Conservation (phyloP, 2,113 vertebrate species). For the Lycaon pictus region DNA sequence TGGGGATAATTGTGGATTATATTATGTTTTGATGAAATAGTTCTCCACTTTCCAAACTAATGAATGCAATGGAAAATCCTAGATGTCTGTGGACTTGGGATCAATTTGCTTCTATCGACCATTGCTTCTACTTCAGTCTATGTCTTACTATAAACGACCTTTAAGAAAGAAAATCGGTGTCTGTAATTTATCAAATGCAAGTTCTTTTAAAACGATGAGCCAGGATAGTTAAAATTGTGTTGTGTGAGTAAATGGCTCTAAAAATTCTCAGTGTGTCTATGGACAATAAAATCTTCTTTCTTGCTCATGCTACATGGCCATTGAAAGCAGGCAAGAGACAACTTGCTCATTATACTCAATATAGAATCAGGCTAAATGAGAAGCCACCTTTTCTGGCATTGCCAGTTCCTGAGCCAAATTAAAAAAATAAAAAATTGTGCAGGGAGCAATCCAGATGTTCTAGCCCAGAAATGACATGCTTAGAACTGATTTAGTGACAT, state of each 20-base stretch:
- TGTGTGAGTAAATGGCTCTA: not conserved
- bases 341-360: not conserved
- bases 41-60: conserved; percentile 41
- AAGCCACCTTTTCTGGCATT: not conserved
- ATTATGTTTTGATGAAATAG: not conserved
- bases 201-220: not conserved
- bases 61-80: not conserved
- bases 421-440: not conserved
- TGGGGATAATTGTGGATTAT: not conserved
- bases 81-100: not conserved
- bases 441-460: not conserved
- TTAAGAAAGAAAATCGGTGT: not conserved
- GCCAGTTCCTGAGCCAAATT: not conserved
- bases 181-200: not conserved
- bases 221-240: not conserved
- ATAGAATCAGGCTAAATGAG: not conserved
- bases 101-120: conserved; percentile 24
- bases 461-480: not conserved
- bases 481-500: not conserved
- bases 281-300: not conserved
- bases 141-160: not conserved
- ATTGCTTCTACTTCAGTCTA: conserved; percentile 26
- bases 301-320: not conserved
- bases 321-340: not conserved
- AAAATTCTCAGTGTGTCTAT: not conserved